A percentile compares a stretch with the other conserved stretches of the same genome.
phyloP scores from a whole-genome alignment of 1,140 invertebrate genomes.

The Drosophila setifemur region DNA sequence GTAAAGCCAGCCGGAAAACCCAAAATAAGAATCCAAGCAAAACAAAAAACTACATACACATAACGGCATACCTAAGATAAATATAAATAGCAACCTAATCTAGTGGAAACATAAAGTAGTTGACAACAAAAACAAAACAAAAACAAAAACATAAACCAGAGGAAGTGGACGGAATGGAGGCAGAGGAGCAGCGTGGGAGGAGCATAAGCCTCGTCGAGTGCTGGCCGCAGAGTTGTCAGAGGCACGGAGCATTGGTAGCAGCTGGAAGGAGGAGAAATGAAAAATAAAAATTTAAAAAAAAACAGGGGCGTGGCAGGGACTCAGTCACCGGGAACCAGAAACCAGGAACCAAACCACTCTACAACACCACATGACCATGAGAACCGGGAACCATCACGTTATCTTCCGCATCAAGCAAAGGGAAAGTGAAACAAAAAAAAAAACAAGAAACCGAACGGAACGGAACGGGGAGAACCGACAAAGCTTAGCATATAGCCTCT shows the following conservation, averaged over 20 bases:
- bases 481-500: slow-evolving; percentile 32
- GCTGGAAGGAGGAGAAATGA: slow-evolving; percentile 8
- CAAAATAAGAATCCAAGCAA: slow-evolving; percentile 26
- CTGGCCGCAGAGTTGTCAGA: slow-evolving; percentile 40
- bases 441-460: background rate
- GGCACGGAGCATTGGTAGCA: slow-evolving; percentile 38
- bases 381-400: slow-evolving; percentile 19
- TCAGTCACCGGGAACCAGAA: slow-evolving; percentile 20
- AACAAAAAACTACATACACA: slow-evolving; percentile 73
- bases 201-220: slow-evolving; percentile 44
- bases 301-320: slow-evolving; percentile 8
- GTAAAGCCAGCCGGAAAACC: slow-evolving; percentile 43
- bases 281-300: no score
- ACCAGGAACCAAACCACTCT: slow-evolving; percentile 19
- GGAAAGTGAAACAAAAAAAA: background rate
- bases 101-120: slow-evolving; percentile 80
- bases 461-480: slow-evolving; percentile 16
- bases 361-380: slow-evolving; percentile 9
- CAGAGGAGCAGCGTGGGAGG: slow-evolving; percentile 15
- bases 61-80: slow-evolving; percentile 80
- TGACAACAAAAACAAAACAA: slow-evolving; percentile 53
- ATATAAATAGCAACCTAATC: slow-evolving; percentile 79
- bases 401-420: slow-evolving; percentile 29
- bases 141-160: slow-evolving; percentile 12
- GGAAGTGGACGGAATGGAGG: slow-evolving; percentile 4